phyloP scores from a whole-genome alignment of 2,797 vertebrate species.

The Gymnothorax reevesii region DNA sequence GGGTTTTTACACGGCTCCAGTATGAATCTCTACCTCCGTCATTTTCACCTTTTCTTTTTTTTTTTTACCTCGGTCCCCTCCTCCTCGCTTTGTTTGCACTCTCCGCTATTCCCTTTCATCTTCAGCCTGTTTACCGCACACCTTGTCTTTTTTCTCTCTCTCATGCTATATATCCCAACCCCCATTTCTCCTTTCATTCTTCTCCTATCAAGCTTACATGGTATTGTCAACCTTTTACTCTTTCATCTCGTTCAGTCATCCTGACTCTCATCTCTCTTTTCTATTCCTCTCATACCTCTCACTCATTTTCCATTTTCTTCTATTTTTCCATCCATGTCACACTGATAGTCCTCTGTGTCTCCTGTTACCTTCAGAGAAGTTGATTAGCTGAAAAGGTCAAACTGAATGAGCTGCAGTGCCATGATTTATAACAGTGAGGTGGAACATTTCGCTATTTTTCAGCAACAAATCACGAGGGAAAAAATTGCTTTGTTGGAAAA shows the following conservation, averaged over 20 bases:
- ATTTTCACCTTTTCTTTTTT: conserved; percentile 26
- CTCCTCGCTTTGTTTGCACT: conserved; percentile 6
- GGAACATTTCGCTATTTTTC: background rate
- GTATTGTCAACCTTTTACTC: background rate
- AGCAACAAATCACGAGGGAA: background rate
- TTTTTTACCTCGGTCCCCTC: conserved; percentile 28
- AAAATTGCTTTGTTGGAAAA: background rate
- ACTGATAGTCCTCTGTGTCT: background rate
- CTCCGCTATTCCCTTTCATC: background rate
- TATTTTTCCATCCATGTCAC: background rate
- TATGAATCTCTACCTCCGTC: conserved; percentile 1
- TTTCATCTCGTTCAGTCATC: background rate
- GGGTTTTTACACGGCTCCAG: background rate
- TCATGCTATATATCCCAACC: background rate
- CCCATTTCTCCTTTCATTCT: background rate
- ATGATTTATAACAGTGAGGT: background rate
- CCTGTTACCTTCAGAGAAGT: conserved; percentile 32
- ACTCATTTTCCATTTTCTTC: background rate
- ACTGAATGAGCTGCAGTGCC: conserved; percentile 26
- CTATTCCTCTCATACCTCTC: conserved; percentile 4
- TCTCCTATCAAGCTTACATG: background rate
- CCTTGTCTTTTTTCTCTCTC: background rate
- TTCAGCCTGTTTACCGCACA: background rate
- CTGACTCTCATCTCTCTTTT: background rate
- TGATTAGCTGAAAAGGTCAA: conserved; percentile 54